These are phyloP conservation scores for Margarornis squamiger DNA, from an alignment of 2,797 vertebrate species.

Conservation along the genomic window DNA sequence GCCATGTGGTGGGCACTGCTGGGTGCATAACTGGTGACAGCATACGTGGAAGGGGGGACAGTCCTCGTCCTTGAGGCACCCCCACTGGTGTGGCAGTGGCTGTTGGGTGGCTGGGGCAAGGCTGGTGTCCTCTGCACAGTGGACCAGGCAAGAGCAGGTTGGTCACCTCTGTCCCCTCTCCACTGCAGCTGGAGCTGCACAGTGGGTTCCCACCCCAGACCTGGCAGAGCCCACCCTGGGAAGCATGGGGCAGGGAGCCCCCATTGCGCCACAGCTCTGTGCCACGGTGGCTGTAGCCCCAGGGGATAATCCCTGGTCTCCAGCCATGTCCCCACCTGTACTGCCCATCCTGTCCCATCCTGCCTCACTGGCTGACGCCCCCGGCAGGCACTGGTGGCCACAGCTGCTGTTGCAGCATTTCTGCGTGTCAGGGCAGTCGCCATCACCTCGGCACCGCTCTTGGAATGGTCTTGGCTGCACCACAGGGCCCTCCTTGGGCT, in stretches of 20 bases:
- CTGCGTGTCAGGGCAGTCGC: neutral
- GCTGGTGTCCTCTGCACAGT: neutral
- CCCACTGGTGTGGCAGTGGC: neutral
- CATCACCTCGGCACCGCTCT: neutral
- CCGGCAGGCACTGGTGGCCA: neutral
- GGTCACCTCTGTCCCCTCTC: neutral
- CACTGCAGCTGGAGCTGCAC: neutral
- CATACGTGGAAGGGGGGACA: neutral
- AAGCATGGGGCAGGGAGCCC: accelerated
- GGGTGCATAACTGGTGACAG: constrained; percentile 10
- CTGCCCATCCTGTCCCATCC: neutral
- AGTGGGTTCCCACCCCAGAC: neutral
- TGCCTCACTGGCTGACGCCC: neutral
- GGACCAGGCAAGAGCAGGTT: neutral
- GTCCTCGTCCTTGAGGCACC: neutral
- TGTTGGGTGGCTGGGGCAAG: neutral
- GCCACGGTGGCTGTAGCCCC: accelerated
- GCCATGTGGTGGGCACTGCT: neutral
- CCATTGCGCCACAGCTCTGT: neutral
- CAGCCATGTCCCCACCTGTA: neutral
- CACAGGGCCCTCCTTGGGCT: neutral
- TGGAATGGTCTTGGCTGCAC: neutral
- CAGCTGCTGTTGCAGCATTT: constrained; percentile 37
- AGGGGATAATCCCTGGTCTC: neutral
- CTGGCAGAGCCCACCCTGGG: neutral